Percentiles rank a stretch among this genome's conserved stretches.
Evolutionary conservation across 2,113 vertebrate genomes (phyloP).

Genomic region (Microtus pennsylvanicus): DNA sequence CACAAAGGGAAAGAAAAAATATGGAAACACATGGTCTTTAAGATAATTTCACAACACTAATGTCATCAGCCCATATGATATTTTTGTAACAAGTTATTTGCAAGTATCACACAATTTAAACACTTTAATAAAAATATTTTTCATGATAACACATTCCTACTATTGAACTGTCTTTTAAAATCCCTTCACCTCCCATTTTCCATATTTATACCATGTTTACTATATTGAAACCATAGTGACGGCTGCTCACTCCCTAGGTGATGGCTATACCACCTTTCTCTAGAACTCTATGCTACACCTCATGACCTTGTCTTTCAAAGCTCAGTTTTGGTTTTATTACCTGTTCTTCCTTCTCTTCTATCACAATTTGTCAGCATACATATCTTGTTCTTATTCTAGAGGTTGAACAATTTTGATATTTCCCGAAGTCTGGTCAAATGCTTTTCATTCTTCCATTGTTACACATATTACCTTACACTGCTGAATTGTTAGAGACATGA

Average conservation of each 20-base stretch:
- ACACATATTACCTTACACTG: neutral
- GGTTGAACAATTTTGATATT: neutral
- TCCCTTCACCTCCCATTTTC: neutral
- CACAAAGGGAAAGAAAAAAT: neutral
- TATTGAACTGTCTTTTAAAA: neutral
- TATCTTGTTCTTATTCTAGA: neutral
- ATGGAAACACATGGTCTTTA: neutral
- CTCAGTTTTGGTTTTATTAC: neutral
- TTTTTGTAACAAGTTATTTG: neutral
- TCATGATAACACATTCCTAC: neutral
- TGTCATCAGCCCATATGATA: neutral
- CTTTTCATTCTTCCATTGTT: neutral
- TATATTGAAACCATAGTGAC: neutral
- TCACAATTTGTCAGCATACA: neutral
- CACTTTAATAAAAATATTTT: neutral
- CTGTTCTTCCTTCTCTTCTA: neutral
- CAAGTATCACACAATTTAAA: neutral
- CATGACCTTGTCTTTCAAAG: neutral
- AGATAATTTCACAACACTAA: neutral
- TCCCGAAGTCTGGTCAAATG: neutral
- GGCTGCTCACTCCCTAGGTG: neutral
- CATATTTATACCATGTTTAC: neutral
- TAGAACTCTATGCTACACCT: neutral
- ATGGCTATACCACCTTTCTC: neutral
- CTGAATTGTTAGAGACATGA: neutral